Percentiles rank a stretch among this genome's conserved stretches.
phyloP scores from a whole-genome alignment of 1,140 invertebrate genomes.

The Neodiprion lecontei region DNA sequence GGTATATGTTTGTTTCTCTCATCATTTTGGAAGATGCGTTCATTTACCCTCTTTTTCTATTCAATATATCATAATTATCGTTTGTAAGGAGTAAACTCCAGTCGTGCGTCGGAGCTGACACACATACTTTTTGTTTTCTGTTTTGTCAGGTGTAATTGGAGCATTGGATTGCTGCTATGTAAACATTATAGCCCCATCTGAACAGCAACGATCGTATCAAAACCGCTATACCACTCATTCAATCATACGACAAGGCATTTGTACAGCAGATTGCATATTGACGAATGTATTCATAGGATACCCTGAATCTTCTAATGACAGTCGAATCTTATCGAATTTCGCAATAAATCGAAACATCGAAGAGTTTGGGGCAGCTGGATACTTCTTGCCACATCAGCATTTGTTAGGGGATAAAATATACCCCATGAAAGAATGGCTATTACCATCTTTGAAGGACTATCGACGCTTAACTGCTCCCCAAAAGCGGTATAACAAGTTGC shows the following conservation, averaged over 20 bases:
- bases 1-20: too few relatives aligned
- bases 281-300: conserved; percentile 19
- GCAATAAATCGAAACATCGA: conserved; percentile 11
- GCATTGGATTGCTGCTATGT: conserved; percentile 10
- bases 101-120: too few relatives aligned
- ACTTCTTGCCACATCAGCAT: conserved; percentile 21
- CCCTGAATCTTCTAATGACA: conserved; percentile 16
- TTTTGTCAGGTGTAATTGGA: conserved; percentile 9
- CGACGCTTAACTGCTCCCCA: conserved; percentile 16
- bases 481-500: conserved; percentile 10
- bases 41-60: too few relatives aligned
- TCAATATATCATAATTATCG: too few relatives aligned
- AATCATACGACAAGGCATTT: conserved; percentile 23
- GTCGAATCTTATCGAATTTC: conserved; percentile 17
- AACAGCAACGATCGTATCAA: conserved; percentile 17
- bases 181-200: conserved; percentile 5
- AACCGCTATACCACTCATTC: conserved; percentile 23
- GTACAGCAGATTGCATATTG: conserved; percentile 18
- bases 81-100: too few relatives aligned
- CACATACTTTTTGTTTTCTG: neutral
- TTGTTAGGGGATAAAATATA: conserved; percentile 21
- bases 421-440: conserved; percentile 11
- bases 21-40: too few relatives aligned
- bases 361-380: conserved; percentile 19
- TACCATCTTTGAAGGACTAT: conserved; percentile 23